Evolutionary conservation across 2,888 invertebrate genomes (phyloP).

Genomic region (Abrostola triplasia): DNA sequence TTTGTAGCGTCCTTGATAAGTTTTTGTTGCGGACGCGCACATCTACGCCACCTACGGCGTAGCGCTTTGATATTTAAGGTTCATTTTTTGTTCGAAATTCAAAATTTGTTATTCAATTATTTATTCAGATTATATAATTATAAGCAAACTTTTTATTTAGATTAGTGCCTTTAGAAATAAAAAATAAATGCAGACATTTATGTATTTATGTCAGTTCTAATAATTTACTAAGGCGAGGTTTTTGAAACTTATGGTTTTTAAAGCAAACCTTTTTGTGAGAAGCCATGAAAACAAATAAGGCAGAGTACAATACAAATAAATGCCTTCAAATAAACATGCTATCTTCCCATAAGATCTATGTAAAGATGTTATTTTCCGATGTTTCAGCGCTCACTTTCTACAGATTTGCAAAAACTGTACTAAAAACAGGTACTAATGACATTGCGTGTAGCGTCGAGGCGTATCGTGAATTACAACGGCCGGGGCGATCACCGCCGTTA

Average conservation of each 20-base stretch:
- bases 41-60: conserved; percentile 52
- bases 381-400: conserved; percentile 72
- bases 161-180: no score
- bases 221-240: no score
- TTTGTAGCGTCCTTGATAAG: conserved; percentile 29
- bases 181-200: no score
- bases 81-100: background rate
- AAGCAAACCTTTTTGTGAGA: no score
- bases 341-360: no score
- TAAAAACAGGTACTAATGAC: conserved; percentile 77
- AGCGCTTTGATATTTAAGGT: conserved; percentile 22
- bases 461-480: conserved; percentile 84
- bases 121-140: no score
- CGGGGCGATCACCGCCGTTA: conserved; percentile 82
- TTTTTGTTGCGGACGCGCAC: conserved; percentile 24
- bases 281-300: no score
- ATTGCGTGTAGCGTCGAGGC: conserved; percentile 81
- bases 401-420: conserved; percentile 75
- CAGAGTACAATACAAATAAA: no score
- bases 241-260: no score
- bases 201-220: no score
- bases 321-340: no score
- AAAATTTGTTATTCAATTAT: background rate
- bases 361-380: background rate
- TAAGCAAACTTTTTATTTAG: no score